Evolutionary conservation across 2,113 vertebrate genomes (phyloP), one percentile per base, ranked within the genome.

Genomic region (Spea multiplicata): DNA sequence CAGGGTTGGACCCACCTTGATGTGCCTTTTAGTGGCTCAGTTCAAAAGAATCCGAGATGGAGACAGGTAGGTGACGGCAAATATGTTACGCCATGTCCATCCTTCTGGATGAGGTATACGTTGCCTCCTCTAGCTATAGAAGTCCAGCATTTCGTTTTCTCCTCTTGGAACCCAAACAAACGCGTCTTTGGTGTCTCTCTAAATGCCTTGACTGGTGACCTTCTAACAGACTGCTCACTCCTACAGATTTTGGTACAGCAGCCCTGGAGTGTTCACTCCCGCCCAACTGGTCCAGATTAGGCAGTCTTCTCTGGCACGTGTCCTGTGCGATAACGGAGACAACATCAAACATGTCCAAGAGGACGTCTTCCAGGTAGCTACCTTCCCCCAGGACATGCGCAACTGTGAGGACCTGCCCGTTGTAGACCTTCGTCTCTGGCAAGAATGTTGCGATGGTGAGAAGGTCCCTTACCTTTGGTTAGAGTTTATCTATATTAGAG

Each of bases 311-410:
- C 83, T 91, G 0, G 88, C 89, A 71, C 87, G 90, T 49, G 81
- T 91, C 76, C 84, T 91, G 77, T 91, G 90, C 66, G 90, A 91
- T 86, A 91, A 91, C 82, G 86, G 89, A 0, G 90, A 91, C 75
- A 83, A 86, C 82, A 89, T 91, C 76, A 81, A 71, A 66, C 88
- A 90, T 70, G 86, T 90, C 46, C 90, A 91, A 83, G 84, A 76
- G 1, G 90, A 91, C 0, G 88, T 91, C 10, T 91, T 91, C 83
- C 74, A 0, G n/a, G 83, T 91, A 74, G 86, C 90, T 0, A 73
- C 83, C 0, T 91, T 84, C 79, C 89, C 89, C 0, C 86, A 90
- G 75, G 89, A 88, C 81, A 88, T 89, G 86, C 82, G 84, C 0
- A 7, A 75, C 78, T 91, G 90, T 0, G 84, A 84, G 1, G 86